Evolutionary conservation across 1,140 invertebrate species (phyloP), one percentile per base, ranked within the genome.

Genomic region (Atta cephalotes): DNA sequence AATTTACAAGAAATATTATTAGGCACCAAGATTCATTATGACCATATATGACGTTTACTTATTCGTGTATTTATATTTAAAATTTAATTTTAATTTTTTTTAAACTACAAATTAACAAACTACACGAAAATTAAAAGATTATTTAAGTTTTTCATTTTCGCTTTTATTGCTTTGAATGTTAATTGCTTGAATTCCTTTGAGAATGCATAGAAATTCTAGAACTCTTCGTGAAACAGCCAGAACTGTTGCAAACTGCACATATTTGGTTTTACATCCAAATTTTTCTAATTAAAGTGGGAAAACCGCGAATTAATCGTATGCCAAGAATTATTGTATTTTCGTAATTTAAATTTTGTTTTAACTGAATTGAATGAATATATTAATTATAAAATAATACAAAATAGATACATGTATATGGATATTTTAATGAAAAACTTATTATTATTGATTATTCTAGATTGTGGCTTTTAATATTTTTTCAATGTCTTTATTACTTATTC

Each of bases 241-340:
- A 68, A 68, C 35, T 68, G 45, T 68, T 21, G n/a, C n/a, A 68
- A 68, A 68, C 35, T n/a, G 10, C 65, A 12, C 35, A 68, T 68
- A 68, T 68, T 68, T 68, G 65, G 65, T 10, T 68, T 68, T 68
- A 68, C 65, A 45, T 39, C n/a, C 3, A 10, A 68, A 68, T 68
- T 39, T 68, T 45, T 68, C 10, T 21, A 68, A 45, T 68, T 68
- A 45, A 45, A 45, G 10, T 3, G 18, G 6, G 35, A 2, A 68
- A 68, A 39, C 65, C 35, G 18, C n/a, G 65, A 68, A 39, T 68
- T 45, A 10, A 68, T 68, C 10, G 35, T 2, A 68, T 21, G 35
- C 65, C 65, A 66, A 66, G 31, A 65, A 65, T 31, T 65, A 18
- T 35, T 65, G 62, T 18, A 65, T 18, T 35, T 12, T 3, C 39